These are phyloP conservation scores for Rhabdornis inornatus DNA, from an alignment of 2,113 vertebrate genomes.

Conservation along the genomic window DNA sequence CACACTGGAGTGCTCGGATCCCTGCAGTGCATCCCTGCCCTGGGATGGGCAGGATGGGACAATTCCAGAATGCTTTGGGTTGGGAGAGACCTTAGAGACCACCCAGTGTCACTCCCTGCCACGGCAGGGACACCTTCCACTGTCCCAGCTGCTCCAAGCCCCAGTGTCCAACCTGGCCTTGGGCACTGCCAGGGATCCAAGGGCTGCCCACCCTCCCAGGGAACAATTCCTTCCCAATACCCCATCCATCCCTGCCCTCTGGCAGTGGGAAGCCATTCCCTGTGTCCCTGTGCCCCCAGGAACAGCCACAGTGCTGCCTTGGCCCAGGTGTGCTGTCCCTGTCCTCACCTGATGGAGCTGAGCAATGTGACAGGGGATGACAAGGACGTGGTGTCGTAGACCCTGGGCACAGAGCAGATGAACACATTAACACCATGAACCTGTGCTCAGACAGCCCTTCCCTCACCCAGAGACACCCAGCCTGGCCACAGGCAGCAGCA, in stretches of 20 bases:
- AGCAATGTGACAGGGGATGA: constrained; percentile 28
- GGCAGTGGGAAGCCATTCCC: neutral
- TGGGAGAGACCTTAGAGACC: neutral
- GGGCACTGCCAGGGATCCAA: neutral
- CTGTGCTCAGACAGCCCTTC: neutral
- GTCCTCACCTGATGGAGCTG: constrained; percentile 73
- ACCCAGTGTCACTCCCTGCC: neutral
- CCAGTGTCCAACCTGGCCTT: accelerated
- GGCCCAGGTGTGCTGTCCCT: neutral
- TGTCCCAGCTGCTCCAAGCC: accelerated
- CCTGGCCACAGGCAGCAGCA: too few species aligned
- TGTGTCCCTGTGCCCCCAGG: neutral
- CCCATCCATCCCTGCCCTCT: neutral
- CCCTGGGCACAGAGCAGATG: constrained; percentile 56
- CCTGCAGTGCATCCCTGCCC: neutral
- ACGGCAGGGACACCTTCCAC: neutral
- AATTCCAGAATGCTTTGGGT: neutral
- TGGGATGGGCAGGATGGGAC: neutral
- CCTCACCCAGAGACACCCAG: neutral
- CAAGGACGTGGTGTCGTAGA: constrained; percentile 81
- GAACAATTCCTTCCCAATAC: neutral
- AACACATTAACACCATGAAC: accelerated
- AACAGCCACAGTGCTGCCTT: accelerated
- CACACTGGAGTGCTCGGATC: neutral
- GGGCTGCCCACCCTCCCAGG: accelerated